Percentiles rank a stretch among this genome's conserved stretches.
phyloP scores from a whole-genome alignment of 1,140 invertebrate species.

The Harpegnathos saltator region DNA sequence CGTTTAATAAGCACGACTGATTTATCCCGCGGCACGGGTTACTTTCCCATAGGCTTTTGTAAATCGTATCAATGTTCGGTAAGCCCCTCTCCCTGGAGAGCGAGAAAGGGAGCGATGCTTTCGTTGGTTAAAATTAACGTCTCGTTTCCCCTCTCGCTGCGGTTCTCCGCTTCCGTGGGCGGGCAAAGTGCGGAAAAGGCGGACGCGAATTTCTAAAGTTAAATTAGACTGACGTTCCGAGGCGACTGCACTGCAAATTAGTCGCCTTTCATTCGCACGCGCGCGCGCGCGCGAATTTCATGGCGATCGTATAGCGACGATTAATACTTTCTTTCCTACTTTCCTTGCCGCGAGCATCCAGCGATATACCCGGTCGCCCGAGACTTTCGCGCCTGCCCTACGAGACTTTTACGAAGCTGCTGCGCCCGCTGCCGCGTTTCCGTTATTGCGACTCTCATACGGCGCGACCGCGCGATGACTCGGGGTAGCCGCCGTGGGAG shows the following conservation, averaged over 20 bases:
- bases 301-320: conserved; percentile 44
- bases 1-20: conserved; percentile 51
- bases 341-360: conserved; percentile 59
- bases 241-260: conserved; percentile 44
- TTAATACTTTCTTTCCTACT: conserved; percentile 66
- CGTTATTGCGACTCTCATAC: conserved; percentile 17
- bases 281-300: conserved; percentile 60
- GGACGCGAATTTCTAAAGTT: conserved; percentile 22
- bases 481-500: neutral
- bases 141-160: neutral
- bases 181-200: neutral
- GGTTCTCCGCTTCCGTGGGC: neutral
- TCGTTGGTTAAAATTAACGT: conserved; percentile 14
- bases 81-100: too few relatives aligned
- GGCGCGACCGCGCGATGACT: neutral
- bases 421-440: too few relatives aligned
- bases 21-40: conserved; percentile 33
- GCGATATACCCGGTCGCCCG: conserved; percentile 23
- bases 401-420: conserved; percentile 51
- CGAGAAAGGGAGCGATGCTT: too few relatives aligned
- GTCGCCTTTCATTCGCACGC: conserved; percentile 51
- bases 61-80: neutral
- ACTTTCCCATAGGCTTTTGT: neutral
- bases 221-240: conserved; percentile 22
- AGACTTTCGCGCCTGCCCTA: conserved; percentile 35